These are phyloP conservation scores for Thunnus thynnus DNA, from an alignment of 2,113 vertebrate genomes.

Conservation along the genomic window DNA sequence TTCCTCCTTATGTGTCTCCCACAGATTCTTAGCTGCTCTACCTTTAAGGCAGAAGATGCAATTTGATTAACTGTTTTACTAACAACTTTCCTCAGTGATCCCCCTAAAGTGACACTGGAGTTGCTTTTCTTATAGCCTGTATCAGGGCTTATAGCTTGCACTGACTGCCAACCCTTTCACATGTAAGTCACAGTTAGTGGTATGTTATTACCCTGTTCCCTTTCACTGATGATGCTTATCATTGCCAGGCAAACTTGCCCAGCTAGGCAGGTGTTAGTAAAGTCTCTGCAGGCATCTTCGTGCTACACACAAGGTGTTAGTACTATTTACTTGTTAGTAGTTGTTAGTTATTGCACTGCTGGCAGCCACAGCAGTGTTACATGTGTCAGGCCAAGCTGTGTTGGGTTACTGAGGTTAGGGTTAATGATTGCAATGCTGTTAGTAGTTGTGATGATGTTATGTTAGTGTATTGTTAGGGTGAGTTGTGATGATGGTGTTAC, in stretches of 20 bases:
- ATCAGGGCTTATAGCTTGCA: constrained; percentile 53
- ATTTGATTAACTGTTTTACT: constrained; percentile 34
- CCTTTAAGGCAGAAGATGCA: constrained; percentile 18
- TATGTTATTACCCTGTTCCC: constrained; percentile 44
- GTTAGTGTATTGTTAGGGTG: constrained; percentile 72
- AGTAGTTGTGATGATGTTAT: constrained; percentile 75
- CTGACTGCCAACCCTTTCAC: constrained; percentile 51
- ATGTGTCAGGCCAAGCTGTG: constrained; percentile 73
- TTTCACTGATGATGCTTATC: constrained; percentile 54
- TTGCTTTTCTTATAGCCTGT: constrained; percentile 26
- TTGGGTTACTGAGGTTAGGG: constrained; percentile 69
- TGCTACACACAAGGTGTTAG: constrained; percentile 72
- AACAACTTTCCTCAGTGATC: constrained; percentile 28
- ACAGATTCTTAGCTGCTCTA: constrained; percentile 24
- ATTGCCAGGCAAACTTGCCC: constrained; percentile 58
- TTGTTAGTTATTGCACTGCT: constrained; percentile 73
- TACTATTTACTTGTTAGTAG: constrained; percentile 75
- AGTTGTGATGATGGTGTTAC: constrained; percentile 77
- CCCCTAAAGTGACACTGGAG: constrained; percentile 32
- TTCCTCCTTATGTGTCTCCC: constrained; percentile 8
- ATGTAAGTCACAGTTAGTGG: constrained; percentile 47
- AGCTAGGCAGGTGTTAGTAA: constrained; percentile 75
- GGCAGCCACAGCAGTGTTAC: constrained; percentile 65
- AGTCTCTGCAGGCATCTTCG: constrained; percentile 68
- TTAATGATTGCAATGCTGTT: constrained; percentile 76